These are phyloP conservation scores for Idaea biselata DNA, from an alignment of 2,888 invertebrate species.

Conservation along the genomic window DNA sequence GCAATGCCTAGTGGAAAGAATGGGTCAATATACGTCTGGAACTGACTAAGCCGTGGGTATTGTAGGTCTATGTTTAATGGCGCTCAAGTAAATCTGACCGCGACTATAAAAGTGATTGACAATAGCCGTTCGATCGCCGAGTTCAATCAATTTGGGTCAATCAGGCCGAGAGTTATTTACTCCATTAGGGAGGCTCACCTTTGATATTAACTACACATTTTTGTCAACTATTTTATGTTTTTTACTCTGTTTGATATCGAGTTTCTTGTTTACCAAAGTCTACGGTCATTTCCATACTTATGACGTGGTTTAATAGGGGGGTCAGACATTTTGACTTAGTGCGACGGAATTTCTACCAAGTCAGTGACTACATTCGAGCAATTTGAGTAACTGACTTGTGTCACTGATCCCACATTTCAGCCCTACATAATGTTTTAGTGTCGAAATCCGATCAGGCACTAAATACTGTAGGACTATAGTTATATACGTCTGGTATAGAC, in stretches of 20 bases:
- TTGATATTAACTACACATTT: not conserved
- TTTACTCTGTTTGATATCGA: not conserved
- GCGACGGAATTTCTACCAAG: too few relatives aligned
- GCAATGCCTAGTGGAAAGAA: too few relatives aligned
- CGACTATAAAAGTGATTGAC: slow-evolving; percentile 4
- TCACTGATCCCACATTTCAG: too few relatives aligned
- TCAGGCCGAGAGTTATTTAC: slow-evolving; percentile 33
- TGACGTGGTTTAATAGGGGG: too few relatives aligned
- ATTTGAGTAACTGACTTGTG: too few relatives aligned
- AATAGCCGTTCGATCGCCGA: slow-evolving; percentile 9
- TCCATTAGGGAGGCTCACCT: slow-evolving; percentile 20
- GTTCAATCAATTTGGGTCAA: slow-evolving; percentile 39
- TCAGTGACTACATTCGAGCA: too few relatives aligned
- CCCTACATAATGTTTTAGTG: too few relatives aligned
- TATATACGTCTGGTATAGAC: too few relatives aligned
- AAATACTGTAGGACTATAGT: too few relatives aligned
- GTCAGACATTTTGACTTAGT: too few relatives aligned
- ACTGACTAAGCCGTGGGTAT: not conserved
- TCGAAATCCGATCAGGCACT: too few relatives aligned
- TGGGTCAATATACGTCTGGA: too few relatives aligned
- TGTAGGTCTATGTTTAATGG: not conserved
- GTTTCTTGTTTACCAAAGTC: not conserved
- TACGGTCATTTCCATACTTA: not conserved
- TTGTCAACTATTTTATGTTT: not conserved
- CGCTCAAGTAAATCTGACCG: not conserved